These are phyloP conservation scores for Talpa occidentalis DNA, from an alignment of 2,113 vertebrate species.

Conservation along the genomic window DNA sequence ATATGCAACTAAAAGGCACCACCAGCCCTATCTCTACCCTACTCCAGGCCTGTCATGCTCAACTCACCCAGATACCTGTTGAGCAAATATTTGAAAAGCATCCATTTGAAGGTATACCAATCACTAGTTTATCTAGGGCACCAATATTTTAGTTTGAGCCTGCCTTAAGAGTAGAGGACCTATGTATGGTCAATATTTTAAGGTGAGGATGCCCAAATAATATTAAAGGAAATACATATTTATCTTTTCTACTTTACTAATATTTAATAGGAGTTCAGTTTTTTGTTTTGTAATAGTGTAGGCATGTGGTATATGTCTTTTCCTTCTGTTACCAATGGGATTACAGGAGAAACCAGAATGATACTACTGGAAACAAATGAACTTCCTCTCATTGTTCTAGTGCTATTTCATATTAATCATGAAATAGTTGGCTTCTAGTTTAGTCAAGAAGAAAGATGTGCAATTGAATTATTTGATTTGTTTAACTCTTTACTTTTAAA, in stretches of 20 bases:
- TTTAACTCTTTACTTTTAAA: slow-evolving; percentile 39
- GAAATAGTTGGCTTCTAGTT: slow-evolving; percentile 54
- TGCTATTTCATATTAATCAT: slow-evolving; percentile 61
- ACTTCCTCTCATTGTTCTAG: slow-evolving; percentile 43
- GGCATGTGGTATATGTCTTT: neutral
- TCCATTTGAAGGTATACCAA: neutral
- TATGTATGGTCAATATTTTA: slow-evolving; percentile 32
- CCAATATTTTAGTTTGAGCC: neutral
- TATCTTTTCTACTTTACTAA: slow-evolving; percentile 38
- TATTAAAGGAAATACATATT: slow-evolving; percentile 9
- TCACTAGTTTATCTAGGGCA: neutral
- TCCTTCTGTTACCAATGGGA: slow-evolving; percentile 9
- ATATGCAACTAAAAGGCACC: neutral
- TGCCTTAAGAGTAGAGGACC: neutral
- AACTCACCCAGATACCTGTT: neutral
- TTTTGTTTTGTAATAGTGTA: slow-evolving; percentile 45
- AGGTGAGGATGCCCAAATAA: slow-evolving; percentile 38
- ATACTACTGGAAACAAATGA: slow-evolving; percentile 62
- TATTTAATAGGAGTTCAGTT: slow-evolving; percentile 20
- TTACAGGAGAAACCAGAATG: slow-evolving; percentile 43
- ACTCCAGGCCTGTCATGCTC: neutral
- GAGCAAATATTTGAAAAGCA: neutral
- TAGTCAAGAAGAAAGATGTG: slow-evolving; percentile 24
- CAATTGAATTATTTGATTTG: slow-evolving; percentile 54
- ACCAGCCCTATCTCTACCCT: neutral